Evolutionary conservation across 2,797 vertebrate species (phyloP).

Genomic region (Onychomys leucogaster): DNA sequence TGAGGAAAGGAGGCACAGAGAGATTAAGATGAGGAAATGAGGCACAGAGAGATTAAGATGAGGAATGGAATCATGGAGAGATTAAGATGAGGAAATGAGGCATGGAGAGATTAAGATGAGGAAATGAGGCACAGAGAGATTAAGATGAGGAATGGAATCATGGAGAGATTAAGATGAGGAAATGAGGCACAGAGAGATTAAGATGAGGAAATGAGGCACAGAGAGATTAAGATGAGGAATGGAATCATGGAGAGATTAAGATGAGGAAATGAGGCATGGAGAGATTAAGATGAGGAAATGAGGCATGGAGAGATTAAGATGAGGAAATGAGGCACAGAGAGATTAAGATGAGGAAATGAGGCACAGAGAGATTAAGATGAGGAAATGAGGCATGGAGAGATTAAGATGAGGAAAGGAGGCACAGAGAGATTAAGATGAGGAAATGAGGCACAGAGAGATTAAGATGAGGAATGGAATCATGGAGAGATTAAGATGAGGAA

Average conservation of each 20-base stretch:
- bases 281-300: neutral
- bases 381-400: neutral
- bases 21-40: neutral
- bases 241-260: neutral
- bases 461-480: too few species aligned
- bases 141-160: too few species aligned
- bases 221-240: neutral
- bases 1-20: neutral
- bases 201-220: neutral
- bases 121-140: conserved; percentile 17
- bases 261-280: neutral
- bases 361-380: neutral
- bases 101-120: neutral
- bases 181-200: neutral
- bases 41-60: neutral
- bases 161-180: neutral
- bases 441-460: neutral
- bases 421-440: neutral
- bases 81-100: neutral
- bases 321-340: neutral
- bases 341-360: neutral
- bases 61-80: too few species aligned
- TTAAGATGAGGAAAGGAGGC: neutral
- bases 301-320: neutral
- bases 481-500: neutral